Conservation (phyloP, 1,140 invertebrate genomes). For the Octopus bimaculoides region DNA sequence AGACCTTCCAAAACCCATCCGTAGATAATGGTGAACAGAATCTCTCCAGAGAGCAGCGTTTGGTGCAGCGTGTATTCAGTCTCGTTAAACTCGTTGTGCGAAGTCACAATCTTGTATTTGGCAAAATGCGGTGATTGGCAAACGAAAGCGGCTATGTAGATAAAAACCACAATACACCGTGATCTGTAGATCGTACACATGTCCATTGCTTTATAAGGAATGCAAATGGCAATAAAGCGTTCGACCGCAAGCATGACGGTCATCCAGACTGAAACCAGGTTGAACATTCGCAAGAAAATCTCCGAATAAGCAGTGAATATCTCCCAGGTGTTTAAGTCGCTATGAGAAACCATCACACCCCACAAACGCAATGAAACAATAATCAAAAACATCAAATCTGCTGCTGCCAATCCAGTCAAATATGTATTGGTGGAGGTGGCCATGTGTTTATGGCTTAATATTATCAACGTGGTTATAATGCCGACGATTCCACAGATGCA, state of each 20-base stretch:
- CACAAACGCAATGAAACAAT: constrained; percentile 51
- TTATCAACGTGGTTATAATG: constrained; percentile 71
- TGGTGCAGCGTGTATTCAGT: neutral
- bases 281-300: constrained; percentile 40
- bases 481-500: constrained; percentile 70
- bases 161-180: constrained; percentile 63
- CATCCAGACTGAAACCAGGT: constrained; percentile 64
- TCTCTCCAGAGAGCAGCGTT: constrained; percentile 52
- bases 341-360: constrained; percentile 17
- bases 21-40: constrained; percentile 63
- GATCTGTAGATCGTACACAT: constrained; percentile 66
- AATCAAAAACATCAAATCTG: constrained; percentile 71
- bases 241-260: constrained; percentile 75
- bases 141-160: constrained; percentile 65
- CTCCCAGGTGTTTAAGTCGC: constrained; percentile 5
- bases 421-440: constrained; percentile 73
- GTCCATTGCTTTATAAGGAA: constrained; percentile 66
- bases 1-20: constrained; percentile 66
- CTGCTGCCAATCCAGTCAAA: constrained; percentile 71
- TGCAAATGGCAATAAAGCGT: constrained; percentile 74
- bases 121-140: constrained; percentile 57
- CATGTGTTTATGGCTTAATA: constrained; percentile 73
- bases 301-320: constrained; percentile 24
- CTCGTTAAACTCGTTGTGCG: constrained; percentile 15
- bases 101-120: constrained; percentile 24